Evolutionary conservation across 2,797 vertebrate species (phyloP).

Genomic region (Centroberyx gerrardi): DNA sequence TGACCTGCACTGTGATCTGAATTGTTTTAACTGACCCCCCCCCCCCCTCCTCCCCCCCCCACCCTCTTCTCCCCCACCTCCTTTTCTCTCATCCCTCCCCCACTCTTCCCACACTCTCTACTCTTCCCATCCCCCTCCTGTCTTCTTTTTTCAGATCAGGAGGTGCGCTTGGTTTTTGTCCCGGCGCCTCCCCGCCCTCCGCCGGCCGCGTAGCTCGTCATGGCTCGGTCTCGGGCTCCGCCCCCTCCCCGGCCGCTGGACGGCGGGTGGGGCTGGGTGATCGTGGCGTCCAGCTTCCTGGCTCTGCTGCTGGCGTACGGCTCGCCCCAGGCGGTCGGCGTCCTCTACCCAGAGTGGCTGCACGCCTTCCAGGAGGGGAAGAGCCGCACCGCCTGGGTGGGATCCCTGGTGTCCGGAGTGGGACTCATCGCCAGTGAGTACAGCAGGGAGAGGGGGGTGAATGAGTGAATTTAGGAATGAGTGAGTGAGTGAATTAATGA

Average conservation of each 20-base stretch:
- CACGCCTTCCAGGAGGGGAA: slow-evolving; percentile 90
- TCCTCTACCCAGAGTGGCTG: slow-evolving; percentile 91
- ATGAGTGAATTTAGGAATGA: too few species aligned
- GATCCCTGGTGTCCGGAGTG: slow-evolving; percentile 90
- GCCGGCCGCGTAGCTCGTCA: background rate
- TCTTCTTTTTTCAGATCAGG: background rate
- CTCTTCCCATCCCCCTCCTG: background rate
- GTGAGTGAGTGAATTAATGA: too few species aligned
- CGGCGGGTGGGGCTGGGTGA: slow-evolving; percentile 92
- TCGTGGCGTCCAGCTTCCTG: slow-evolving; percentile 88
- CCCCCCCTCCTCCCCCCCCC: background rate
- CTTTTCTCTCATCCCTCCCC: too few species aligned
- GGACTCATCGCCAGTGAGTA: slow-evolving; percentile 93
- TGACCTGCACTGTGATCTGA: too few species aligned
- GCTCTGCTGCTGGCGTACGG: slow-evolving; percentile 90
- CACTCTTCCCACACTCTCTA: background rate
- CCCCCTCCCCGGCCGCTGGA: slow-evolving; percentile 64
- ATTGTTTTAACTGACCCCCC: background rate
- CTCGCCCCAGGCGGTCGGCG: slow-evolving; percentile 89
- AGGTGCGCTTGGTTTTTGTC: background rate
- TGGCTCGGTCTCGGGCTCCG: background rate
- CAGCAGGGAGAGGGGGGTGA: background rate
- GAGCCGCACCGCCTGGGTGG: slow-evolving; percentile 92
- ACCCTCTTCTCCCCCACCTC: background rate
- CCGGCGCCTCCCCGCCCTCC: background rate